Conservation (phyloP, 2,797 vertebrate genomes). For the Paratrypauchen microcephalus region DNA sequence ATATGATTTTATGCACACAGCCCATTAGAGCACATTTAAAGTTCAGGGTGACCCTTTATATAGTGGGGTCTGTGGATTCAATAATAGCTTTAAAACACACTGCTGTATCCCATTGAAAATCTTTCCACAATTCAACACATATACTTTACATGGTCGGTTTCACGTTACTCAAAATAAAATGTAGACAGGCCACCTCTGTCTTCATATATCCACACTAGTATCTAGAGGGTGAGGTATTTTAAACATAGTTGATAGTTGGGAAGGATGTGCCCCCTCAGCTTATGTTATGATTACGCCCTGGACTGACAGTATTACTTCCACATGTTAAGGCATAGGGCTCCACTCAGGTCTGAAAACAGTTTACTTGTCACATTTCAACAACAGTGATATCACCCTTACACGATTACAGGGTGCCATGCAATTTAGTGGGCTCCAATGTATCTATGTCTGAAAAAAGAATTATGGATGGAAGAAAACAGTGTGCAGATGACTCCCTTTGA, state of each 20-base stretch:
- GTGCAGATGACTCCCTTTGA: too few species aligned
- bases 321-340: constrained; percentile 40
- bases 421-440: constrained; percentile 20
- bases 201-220: not conserved
- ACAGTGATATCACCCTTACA: constrained; percentile 38
- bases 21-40: too few species aligned
- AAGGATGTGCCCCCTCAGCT: constrained; percentile 10
- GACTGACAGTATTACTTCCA: constrained; percentile 39
- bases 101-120: not conserved
- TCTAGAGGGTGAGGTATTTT: constrained; percentile 4
- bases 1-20: too few species aligned
- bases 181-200: constrained; percentile 1
- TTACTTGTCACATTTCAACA: constrained; percentile 50
- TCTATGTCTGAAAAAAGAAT: constrained; percentile 25
- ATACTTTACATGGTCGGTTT: not conserved
- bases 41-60: not conserved
- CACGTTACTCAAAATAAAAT: constrained; percentile 5
- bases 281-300: constrained; percentile 26
- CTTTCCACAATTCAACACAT: constrained; percentile 1
- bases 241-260: constrained; percentile 2
- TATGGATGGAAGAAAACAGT: too few species aligned
- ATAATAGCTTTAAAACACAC: not conserved
- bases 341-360: constrained; percentile 51
- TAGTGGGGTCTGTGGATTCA: not conserved
- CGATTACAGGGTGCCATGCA: constrained; percentile 20